Evolutionary conservation across 2,888 invertebrate species (phyloP).

Genomic region (Hirtodrosophila duncani): DNA sequence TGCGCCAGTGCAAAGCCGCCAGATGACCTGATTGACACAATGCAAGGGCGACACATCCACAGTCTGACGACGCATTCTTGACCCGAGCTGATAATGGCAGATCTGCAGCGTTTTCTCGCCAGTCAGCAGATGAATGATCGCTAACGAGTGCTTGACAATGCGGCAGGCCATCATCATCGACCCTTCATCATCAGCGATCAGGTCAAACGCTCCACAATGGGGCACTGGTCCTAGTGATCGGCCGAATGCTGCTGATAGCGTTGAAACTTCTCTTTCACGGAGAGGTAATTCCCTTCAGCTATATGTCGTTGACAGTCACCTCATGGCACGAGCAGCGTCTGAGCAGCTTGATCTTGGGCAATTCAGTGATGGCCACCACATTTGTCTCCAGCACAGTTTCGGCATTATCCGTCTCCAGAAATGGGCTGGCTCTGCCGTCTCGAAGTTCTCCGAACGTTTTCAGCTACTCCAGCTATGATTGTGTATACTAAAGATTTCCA

Average conservation of each 20-base stretch:
- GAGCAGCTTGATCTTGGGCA: constrained; percentile 98
- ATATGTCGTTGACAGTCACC: constrained; percentile 98
- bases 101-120: constrained; percentile 93
- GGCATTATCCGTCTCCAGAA: constrained; percentile 70
- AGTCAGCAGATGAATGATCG: constrained; percentile 96
- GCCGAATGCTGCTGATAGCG: constrained; percentile 99
- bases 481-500: no score
- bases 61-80: constrained; percentile 99
- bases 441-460: constrained; percentile 74
- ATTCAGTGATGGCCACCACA: constrained; percentile 84
- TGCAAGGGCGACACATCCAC: constrained; percentile 99
- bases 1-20: constrained; percentile 99
- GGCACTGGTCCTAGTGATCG: constrained; percentile 99
- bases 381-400: constrained; percentile 73
- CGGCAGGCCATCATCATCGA: constrained; percentile 99
- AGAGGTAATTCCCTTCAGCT: constrained; percentile 96
- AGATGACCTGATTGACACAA: constrained; percentile 99
- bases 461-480: constrained; percentile 78
- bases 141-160: constrained; percentile 99
- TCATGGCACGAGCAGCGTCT: constrained; percentile 98
- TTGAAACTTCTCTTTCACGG: constrained; percentile 98
- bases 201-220: constrained; percentile 98
- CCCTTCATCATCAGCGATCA: constrained; percentile 99
- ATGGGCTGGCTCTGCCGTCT: constrained; percentile 75
- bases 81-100: constrained; percentile 98